These are phyloP conservation scores for Nannoperca obscura DNA, from an alignment of 2,797 vertebrate species.

Conservation along the genomic window DNA sequence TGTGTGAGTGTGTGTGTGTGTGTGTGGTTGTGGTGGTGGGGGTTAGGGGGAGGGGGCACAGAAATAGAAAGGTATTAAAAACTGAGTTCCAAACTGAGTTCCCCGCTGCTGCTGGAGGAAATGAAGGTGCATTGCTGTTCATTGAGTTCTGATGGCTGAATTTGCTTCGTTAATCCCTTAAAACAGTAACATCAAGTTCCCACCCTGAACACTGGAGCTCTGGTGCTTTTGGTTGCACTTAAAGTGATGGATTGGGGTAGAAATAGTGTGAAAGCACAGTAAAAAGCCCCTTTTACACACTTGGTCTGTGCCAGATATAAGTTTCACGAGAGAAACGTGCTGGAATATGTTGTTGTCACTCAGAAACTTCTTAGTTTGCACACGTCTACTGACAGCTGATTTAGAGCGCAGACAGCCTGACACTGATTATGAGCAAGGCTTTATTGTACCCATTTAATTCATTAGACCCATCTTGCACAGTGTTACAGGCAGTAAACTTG, in stretches of 20 bases:
- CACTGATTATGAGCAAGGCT: slow-evolving; percentile 2
- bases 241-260: neutral
- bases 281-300: neutral
- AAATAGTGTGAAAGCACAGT: neutral
- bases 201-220: neutral
- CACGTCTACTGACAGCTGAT: neutral
- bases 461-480: neutral
- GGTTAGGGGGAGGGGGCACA: neutral
- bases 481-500: neutral
- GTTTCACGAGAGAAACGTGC: neutral
- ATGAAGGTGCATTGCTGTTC: neutral
- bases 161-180: slow-evolving; percentile 31
- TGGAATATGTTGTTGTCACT: neutral
- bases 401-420: neutral
- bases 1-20: slow-evolving; percentile 7
- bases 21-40: neutral
- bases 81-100: neutral
- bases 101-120: neutral
- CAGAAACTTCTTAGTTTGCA: neutral
- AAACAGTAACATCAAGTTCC: slow-evolving; percentile 16
- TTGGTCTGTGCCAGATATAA: neutral
- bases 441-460: neutral
- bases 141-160: slow-evolving; percentile 4
- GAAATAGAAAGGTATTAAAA: slow-evolving; percentile 30
- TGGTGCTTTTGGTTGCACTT: neutral